Conservation (phyloP, 92 coral and sea anemone genomes). For the Palythoa grandis region DNA sequence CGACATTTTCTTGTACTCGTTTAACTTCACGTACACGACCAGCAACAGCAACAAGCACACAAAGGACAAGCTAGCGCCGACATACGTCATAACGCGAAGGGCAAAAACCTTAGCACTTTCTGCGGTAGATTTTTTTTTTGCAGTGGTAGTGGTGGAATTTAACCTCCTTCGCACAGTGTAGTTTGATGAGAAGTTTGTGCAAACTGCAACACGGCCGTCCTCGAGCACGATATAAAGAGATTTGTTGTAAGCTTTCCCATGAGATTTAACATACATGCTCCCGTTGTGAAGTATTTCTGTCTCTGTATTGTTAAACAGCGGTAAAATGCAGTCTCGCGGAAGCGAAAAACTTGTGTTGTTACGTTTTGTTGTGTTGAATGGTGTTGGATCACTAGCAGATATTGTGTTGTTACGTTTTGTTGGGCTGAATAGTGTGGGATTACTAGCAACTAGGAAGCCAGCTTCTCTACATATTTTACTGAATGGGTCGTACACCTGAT, state of each 20-base stretch:
- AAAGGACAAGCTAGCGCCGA: slow-evolving; percentile 1
- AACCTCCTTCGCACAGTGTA: not conserved
- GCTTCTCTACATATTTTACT: slow-evolving; percentile 1
- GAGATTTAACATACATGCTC: slow-evolving; percentile 8
- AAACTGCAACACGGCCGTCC: not conserved
- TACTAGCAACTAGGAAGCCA: not conserved
- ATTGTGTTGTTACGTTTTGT: too few species aligned
- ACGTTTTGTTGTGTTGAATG: not conserved
- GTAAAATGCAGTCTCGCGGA: not conserved
- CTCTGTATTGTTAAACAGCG: not conserved
- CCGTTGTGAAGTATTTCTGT: not conserved
- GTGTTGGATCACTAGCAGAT: not conserved
- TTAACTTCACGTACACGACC: not conserved
- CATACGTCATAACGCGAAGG: slow-evolving; percentile 21
- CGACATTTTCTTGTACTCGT: slow-evolving; percentile 23
- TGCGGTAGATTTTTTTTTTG: too few species aligned
- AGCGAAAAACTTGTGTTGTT: not conserved
- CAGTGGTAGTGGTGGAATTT: not conserved
- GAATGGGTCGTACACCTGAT: slow-evolving; percentile 24
- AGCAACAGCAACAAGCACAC: not conserved
- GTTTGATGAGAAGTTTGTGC: not conserved
- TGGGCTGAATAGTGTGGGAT: too few species aligned
- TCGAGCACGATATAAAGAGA: not conserved
- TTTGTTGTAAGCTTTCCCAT: not conserved
- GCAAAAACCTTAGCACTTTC: not conserved